A percentile compares a stretch with the other conserved stretches of the same genome.
These are phyloP conservation scores for Drosophila nr. medialis DNA, from an alignment of 2,888 invertebrate genomes.

Conservation along the genomic window DNA sequence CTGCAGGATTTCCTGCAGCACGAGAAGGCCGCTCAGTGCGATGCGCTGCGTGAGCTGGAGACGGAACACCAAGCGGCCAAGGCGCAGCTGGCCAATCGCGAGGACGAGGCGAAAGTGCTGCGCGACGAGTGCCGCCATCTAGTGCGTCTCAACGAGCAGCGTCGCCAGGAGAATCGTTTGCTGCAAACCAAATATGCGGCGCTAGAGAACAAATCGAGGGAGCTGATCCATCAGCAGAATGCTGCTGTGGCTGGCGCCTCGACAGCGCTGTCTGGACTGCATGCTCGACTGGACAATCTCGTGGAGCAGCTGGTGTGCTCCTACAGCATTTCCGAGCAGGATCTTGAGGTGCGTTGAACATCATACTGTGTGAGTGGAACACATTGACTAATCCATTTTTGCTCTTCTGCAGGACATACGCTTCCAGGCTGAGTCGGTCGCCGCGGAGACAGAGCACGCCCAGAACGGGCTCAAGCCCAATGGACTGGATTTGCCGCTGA, in stretches of 20 bases:
- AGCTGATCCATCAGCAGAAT: slow-evolving; percentile 89
- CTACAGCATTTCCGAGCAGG: slow-evolving; percentile 90
- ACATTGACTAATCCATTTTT: neutral
- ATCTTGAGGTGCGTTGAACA: slow-evolving; percentile 87
- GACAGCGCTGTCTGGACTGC: slow-evolving; percentile 89
- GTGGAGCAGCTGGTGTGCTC: slow-evolving; percentile 90
- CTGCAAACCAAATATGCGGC: slow-evolving; percentile 88
- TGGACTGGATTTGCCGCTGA: slow-evolving; percentile 69
- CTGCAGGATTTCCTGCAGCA: slow-evolving; percentile 95
- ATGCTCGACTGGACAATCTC: slow-evolving; percentile 89
- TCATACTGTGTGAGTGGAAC: too few relatives aligned
- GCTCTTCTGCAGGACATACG: slow-evolving; percentile 87
- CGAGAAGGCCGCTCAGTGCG: slow-evolving; percentile 92
- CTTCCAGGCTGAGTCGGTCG: slow-evolving; percentile 90
- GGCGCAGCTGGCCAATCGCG: slow-evolving; percentile 85
- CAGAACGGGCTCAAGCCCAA: slow-evolving; percentile 85
- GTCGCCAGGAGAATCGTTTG: slow-evolving; percentile 89
- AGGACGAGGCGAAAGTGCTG: slow-evolving; percentile 87
- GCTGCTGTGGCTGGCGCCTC: slow-evolving; percentile 89
- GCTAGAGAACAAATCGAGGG: slow-evolving; percentile 88
- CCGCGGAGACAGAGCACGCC: slow-evolving; percentile 89
- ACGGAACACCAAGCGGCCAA: slow-evolving; percentile 80
- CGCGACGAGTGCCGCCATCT: slow-evolving; percentile 92
- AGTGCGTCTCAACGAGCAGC: slow-evolving; percentile 92
- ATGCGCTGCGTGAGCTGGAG: slow-evolving; percentile 92